Base-by-base conservation (phyloP, 2,113 vertebrate genomes). In the Heptranchias perlo region DNA sequence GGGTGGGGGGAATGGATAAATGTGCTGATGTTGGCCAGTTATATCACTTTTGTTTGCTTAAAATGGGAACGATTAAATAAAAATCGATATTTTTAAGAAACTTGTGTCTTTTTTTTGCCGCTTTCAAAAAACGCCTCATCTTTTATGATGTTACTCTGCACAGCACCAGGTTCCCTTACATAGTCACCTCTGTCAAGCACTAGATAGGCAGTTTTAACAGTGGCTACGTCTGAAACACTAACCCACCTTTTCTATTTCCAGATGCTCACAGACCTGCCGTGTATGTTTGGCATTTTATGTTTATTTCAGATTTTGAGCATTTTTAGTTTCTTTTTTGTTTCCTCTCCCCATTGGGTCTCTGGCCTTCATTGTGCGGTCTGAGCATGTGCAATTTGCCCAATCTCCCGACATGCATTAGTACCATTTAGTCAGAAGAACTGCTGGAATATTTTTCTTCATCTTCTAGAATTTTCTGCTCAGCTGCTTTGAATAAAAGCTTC, bases 1-100 rank as follows among this genome's bases (percentile, higher is more conserved):
- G 58, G 58, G 35, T 93, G 94, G 61, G 23, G 25, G 94, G 44
- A 95, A 52, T 49, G 64, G 28, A 52, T 67, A 28, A 31, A 95
- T 69, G 44, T 95, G 47, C 65, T 69, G 23, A 95, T 52, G 65
- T 65, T 95, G 93, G 28, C 25, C 65, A 67, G 61, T 95, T 49
- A 14, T 49, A 69, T 95, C 82, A 47, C 49, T 91, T 95, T 49
- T 95, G 23, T 95, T 47, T 69, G 44, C 65, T 69, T 69, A 49
- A 61, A 95, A 95, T 52, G 39, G n/a, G 65, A 95, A 31, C 39
- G 25, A 67, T 95, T 69, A 95, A 95, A 95, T 69, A 67, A 95
- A 95, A 52, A 44, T 82, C 31, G 64, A 35, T 95, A 69, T 95
- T 95, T 95, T 95, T 69, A 95, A 73, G 44, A 95, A 69, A 31